phyloP scores from a whole-genome alignment of 2,888 invertebrate genomes.

The Chalcis sispes region DNA sequence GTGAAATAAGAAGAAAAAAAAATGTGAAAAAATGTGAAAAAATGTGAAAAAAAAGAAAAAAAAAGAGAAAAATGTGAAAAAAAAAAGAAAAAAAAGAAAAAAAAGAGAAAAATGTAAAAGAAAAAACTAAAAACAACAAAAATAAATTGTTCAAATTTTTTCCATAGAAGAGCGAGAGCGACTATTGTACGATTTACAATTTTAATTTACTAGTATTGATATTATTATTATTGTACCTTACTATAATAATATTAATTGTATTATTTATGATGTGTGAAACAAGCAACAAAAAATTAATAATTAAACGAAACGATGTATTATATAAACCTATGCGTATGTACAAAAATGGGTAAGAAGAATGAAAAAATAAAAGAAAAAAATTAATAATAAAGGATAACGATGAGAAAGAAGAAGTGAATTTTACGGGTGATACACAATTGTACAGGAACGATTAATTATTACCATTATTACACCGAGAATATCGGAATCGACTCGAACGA shows the following conservation, averaged over 20 bases:
- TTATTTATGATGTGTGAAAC: slow-evolving; percentile 41
- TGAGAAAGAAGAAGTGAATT: slow-evolving; percentile 10
- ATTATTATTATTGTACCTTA: slow-evolving; percentile 39
- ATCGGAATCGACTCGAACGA: slow-evolving; percentile 35
- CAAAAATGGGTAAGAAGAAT: too few species aligned
- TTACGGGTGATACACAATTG: slow-evolving; percentile 48
- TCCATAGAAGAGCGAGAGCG: slow-evolving; percentile 27
- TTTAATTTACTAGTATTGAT: slow-evolving; percentile 25
- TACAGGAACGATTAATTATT: slow-evolving; percentile 47
- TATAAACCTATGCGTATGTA: slow-evolving; percentile 37
- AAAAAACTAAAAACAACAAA: too few species aligned
- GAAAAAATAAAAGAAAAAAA: background rate
- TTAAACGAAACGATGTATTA: slow-evolving; percentile 13
- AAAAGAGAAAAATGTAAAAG: too few species aligned
- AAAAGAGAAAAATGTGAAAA: too few species aligned
- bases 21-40: too few species aligned
- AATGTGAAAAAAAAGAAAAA: too few species aligned
- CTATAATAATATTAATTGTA: slow-evolving; percentile 41
- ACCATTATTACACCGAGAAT: slow-evolving; percentile 35
- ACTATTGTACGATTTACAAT: background rate
- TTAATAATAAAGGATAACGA: background rate
- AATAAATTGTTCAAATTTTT: slow-evolving; percentile 47
- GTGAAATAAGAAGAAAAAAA: background rate
- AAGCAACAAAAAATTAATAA: too few species aligned
- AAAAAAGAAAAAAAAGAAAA: too few species aligned